phyloP scores from a whole-genome alignment of 2,888 invertebrate species.

The Pantelozetes paolii region DNA sequence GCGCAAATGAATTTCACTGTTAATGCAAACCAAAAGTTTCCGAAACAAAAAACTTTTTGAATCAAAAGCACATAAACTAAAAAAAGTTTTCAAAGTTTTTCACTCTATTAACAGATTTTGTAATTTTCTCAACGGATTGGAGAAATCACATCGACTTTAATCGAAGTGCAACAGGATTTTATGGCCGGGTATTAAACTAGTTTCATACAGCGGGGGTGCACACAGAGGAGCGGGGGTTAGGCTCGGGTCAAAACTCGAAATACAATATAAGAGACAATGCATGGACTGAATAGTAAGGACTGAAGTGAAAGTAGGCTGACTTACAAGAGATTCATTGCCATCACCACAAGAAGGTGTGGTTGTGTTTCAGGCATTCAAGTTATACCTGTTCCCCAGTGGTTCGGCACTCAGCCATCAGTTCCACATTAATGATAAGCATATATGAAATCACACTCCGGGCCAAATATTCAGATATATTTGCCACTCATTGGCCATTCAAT shows the following conservation, averaged over 20 bases:
- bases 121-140: slow-evolving; percentile 30
- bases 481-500: slow-evolving; percentile 12
- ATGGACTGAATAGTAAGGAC: slow-evolving; percentile 10
- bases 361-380: slow-evolving; percentile 7
- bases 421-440: slow-evolving; percentile 33
- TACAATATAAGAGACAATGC: slow-evolving; percentile 26
- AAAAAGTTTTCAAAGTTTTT: not conserved
- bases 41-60: too few species aligned
- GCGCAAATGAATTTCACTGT: not conserved
- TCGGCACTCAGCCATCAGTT: slow-evolving; percentile 15
- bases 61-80: slow-evolving; percentile 1
- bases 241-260: slow-evolving; percentile 30
- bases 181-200: slow-evolving; percentile 33
- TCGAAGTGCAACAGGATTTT: slow-evolving; percentile 33
- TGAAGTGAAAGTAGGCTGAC: slow-evolving; percentile 35
- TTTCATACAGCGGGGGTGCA: slow-evolving; percentile 35
- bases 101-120: slow-evolving; percentile 27
- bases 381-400: slow-evolving; percentile 32
- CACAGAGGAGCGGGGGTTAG: slow-evolving; percentile 18
- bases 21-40: not conserved
- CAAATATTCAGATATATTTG: slow-evolving; percentile 21
- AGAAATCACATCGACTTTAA: slow-evolving; percentile 23
- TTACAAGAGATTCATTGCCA: slow-evolving; percentile 28
- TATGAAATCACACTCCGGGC: slow-evolving; percentile 28
- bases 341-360: slow-evolving; percentile 32